phyloP scores from a whole-genome alignment of 2,113 vertebrate genomes.

The Lophius piscatorius region DNA sequence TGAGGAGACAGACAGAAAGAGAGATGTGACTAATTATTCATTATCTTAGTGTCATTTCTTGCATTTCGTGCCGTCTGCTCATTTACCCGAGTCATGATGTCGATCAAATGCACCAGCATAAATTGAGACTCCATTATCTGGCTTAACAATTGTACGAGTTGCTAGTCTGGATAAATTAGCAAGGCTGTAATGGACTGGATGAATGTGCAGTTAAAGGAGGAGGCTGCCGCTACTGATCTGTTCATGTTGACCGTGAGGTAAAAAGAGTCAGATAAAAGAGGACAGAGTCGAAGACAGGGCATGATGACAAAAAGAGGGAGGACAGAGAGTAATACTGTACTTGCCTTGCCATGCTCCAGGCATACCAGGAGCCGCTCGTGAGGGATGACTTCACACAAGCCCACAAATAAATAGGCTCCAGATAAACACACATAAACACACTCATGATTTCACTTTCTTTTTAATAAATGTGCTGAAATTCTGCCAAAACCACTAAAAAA shows the following conservation, averaged over 20 bases:
- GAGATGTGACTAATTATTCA: conserved; percentile 2
- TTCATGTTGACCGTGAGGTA: conserved; percentile 3
- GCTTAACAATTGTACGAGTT: conserved; percentile 11
- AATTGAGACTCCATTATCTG: conserved; percentile 33
- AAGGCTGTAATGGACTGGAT: conserved; percentile 31
- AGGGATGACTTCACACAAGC: conserved; percentile 37
- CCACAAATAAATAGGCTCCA: conserved; percentile 3
- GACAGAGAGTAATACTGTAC: conserved; percentile 15
- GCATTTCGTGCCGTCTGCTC: neutral
- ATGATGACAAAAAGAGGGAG: conserved; percentile 10
- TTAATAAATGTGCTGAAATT: neutral
- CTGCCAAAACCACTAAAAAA: neutral
- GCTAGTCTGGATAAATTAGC: conserved; percentile 42
- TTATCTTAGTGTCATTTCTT: neutral
- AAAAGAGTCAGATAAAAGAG: conserved; percentile 13
- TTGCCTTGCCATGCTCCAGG: conserved; percentile 25
- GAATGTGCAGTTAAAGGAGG: conserved; percentile 29
- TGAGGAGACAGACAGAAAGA: conserved; percentile 69
- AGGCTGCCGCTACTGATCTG: conserved; percentile 34
- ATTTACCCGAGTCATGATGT: no score
- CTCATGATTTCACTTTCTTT: neutral
- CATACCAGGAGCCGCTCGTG: conserved; percentile 3
- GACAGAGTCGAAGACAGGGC: conserved; percentile 12
- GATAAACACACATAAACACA: conserved; percentile 25
- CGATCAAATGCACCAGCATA: conserved; percentile 27